Percentiles rank a stretch among this genome's conserved stretches.
Conservation (phyloP, 2,888 invertebrate species). For the Tillus elongatus region DNA sequence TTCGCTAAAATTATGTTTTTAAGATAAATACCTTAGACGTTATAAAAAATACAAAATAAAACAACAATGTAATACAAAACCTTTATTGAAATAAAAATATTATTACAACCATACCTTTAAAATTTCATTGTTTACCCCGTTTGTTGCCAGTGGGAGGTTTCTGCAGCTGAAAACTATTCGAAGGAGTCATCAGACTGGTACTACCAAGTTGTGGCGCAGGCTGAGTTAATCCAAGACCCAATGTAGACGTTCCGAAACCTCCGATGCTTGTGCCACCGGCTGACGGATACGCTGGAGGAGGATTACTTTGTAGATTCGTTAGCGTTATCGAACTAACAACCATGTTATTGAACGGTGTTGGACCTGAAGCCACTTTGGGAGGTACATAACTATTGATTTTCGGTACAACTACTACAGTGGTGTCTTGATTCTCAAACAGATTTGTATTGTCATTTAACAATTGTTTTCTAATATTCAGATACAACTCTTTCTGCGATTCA, state of each 20-base stretch:
- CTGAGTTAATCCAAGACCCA: slow-evolving; percentile 7
- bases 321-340: slow-evolving; percentile 33
- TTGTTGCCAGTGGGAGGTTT: slow-evolving; percentile 61
- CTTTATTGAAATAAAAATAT: no score
- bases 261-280: no score
- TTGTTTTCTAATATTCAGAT: slow-evolving; percentile 69
- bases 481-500: slow-evolving; percentile 75
- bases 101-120: no score
- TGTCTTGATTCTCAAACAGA: slow-evolving; percentile 53
- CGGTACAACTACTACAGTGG: not conserved
- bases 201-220: slow-evolving; percentile 14
- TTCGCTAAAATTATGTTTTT: no score
- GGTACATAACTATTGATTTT: slow-evolving; percentile 34
- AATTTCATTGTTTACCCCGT: slow-evolving; percentile 58
- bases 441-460: slow-evolving; percentile 68
- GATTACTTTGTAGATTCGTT: slow-evolving; percentile 33
- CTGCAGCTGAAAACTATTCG: slow-evolving; percentile 57
- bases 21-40: no score
- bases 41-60: no score
- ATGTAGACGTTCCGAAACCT: slow-evolving; percentile 10
- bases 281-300: slow-evolving; percentile 30
- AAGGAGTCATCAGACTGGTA: slow-evolving; percentile 65
- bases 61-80: no score
- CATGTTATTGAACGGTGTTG: slow-evolving; percentile 50
- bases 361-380: slow-evolving; percentile 49